These are phyloP conservation scores for Aphelenchoides fujianensis DNA, from an alignment of 1,140 invertebrate genomes.

Conservation along the genomic window DNA sequence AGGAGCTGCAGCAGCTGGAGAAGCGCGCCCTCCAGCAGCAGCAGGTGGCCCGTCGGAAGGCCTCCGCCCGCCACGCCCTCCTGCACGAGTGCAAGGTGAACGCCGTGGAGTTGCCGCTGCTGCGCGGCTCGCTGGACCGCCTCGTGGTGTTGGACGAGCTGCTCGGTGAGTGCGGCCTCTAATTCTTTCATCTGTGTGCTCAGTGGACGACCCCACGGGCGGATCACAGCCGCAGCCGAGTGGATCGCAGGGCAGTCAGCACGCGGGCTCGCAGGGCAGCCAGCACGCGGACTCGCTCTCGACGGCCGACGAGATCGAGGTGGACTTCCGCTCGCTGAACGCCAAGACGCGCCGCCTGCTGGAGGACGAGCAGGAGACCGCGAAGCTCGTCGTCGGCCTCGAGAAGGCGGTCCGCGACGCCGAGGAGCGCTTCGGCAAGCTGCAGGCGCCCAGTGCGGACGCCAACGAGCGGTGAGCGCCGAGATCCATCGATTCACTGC, in stretches of 20 bases:
- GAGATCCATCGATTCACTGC: slow-evolving; percentile 23
- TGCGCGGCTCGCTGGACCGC: slow-evolving; percentile 42
- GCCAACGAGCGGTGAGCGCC: slow-evolving; percentile 67
- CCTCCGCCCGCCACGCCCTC: slow-evolving; percentile 82
- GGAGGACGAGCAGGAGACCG: slow-evolving; percentile 73
- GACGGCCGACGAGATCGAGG: slow-evolving; percentile 41
- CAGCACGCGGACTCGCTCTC: slow-evolving; percentile 36
- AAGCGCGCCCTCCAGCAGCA: slow-evolving; percentile 32
- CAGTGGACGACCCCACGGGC: slow-evolving; percentile 43
- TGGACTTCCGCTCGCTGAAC: slow-evolving; percentile 28
- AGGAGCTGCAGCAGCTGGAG: slow-evolving; percentile 77
- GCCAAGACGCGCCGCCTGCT: slow-evolving; percentile 20
- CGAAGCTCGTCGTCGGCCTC: slow-evolving; percentile 78
- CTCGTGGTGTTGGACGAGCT: slow-evolving; percentile 47
- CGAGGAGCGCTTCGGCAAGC: slow-evolving; percentile 81
- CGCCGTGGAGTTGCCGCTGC: slow-evolving; percentile 47
- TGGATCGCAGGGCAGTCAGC: slow-evolving; percentile 19
- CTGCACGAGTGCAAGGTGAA: slow-evolving; percentile 86
- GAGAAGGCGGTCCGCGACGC: slow-evolving; percentile 80
- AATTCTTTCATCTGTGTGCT: slow-evolving; percentile 27
- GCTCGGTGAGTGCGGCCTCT: slow-evolving; percentile 18
- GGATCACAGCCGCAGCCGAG: slow-evolving; percentile 35
- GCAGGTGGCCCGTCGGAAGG: slow-evolving; percentile 30
- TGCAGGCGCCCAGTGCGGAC: slow-evolving; percentile 95
- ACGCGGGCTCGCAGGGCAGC: slow-evolving; percentile 19